These are phyloP conservation scores for Phyllotreta striolata DNA, from an alignment of 2,888 invertebrate species.

Conservation along the genomic window DNA sequence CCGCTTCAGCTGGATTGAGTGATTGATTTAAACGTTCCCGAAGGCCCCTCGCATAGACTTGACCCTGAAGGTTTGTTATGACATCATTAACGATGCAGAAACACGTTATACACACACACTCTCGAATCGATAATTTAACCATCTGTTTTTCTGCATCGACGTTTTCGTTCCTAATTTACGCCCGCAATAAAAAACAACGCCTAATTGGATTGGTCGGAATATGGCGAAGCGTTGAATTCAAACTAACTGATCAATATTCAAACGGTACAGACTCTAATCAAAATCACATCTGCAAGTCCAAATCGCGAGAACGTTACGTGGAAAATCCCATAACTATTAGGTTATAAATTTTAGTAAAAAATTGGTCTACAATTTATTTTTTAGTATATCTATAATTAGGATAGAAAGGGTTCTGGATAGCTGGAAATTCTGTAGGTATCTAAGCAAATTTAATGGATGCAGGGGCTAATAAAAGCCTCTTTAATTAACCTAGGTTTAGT, in stretches of 20 bases:
- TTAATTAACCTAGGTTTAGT: too few species aligned
- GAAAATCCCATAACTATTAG: background rate
- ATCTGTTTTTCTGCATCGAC: constrained; percentile 21
- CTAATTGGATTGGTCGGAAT: constrained; percentile 13
- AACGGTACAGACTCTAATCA: background rate
- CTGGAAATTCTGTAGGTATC: too few species aligned
- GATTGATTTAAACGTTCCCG: too few species aligned
- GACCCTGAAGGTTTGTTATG: background rate
- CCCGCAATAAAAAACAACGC: constrained; percentile 10
- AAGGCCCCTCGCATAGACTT: background rate
- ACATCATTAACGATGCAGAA: constrained; percentile 7
- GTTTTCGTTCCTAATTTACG: constrained; percentile 14
- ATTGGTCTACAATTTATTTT: too few species aligned
- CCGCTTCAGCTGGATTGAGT: too few species aligned
- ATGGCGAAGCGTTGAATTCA: background rate
- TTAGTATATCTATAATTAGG: too few species aligned
- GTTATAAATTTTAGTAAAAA: background rate
- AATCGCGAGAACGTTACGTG: constrained; percentile 4
- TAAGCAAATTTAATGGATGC: too few species aligned
- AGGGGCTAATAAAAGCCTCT: too few species aligned
- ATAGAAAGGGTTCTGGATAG: too few species aligned
- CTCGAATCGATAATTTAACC: constrained; percentile 20
- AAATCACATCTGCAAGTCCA: background rate
- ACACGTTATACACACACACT: background rate
- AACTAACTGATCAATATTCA: constrained; percentile 9